These are phyloP conservation scores for Sterrhoptilus dennistouni DNA, from an alignment of 2,113 vertebrate species.

Conservation along the genomic window DNA sequence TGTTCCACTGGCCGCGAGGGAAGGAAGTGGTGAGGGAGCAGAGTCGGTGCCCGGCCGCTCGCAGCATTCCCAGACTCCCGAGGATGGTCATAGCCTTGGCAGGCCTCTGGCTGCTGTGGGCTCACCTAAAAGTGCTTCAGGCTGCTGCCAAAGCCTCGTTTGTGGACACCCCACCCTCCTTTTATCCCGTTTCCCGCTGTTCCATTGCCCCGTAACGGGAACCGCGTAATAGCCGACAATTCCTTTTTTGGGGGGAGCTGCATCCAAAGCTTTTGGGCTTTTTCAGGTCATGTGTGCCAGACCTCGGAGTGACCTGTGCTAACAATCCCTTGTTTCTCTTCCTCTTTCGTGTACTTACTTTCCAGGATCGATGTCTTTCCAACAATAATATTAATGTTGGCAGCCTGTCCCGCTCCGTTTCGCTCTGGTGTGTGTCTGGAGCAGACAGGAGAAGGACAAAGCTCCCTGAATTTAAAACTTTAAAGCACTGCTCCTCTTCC, in stretches of 20 bases:
- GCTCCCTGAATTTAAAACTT: neutral
- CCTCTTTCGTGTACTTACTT: slow-evolving; percentile 41
- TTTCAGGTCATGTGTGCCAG: slow-evolving; percentile 40
- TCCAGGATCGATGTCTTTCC: slow-evolving; percentile 39
- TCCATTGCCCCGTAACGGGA: neutral
- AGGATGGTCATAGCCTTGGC: neutral
- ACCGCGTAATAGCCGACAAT: neutral
- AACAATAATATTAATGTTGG: slow-evolving; percentile 63
- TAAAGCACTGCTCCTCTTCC: neutral
- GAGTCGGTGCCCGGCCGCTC: neutral
- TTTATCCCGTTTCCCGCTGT: neutral
- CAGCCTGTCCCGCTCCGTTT: neutral
- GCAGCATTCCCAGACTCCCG: neutral
- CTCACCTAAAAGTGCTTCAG: neutral
- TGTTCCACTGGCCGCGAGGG: neutral
- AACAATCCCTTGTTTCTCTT: slow-evolving; percentile 44
- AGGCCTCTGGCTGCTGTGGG: neutral
- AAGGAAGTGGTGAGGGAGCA: slow-evolving; percentile 10
- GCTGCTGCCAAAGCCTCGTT: neutral
- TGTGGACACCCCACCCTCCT: neutral
- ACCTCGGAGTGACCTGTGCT: slow-evolving; percentile 47
- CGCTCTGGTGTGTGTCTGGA: neutral
- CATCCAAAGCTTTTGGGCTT: slow-evolving; percentile 37
- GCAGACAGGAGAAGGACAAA: slow-evolving; percentile 1
- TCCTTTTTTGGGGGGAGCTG: neutral